Evolutionary conservation across 2,888 invertebrate genomes (phyloP), one percentile per base, ranked within the genome.

Genomic region (Keiferia lycopersicella): DNA sequence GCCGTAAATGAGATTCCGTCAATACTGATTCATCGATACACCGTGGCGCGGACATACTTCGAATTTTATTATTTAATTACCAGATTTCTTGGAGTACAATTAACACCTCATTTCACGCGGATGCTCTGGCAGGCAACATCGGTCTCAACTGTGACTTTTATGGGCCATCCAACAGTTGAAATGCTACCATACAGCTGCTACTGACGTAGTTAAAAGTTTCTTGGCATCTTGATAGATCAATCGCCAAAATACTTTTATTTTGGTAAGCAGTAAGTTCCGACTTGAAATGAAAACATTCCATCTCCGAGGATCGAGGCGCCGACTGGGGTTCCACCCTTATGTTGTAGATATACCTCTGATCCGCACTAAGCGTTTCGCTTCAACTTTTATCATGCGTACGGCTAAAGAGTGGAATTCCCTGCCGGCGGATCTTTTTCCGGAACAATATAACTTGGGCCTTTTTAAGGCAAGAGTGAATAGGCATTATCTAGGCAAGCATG

Each of bases 1-100:
- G 39, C 26, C 48, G 69, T 73, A 78, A 75, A 77, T 74, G 67
- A 69, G 69, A 75, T 72, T 65, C 68, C 65, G 61, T 39, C 16
- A 71, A 70, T 73, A 74, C 75, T 80, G 79, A 82, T 77, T 81
- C 80, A 81, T 77, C 75, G 73, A 69, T 74, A 72, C 68, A 65
- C 11, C 16, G 18, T 41, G 70, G 73, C 73, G 68, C 78, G 80
- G 78, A 83, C 80, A 82, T 78, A 64, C 66, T 72, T 78, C 34
- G 68, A 69, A 78, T 81, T 75, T 68, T 73, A 67, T 65, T 64
- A 67, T 67, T 70, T 69, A 73, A 75, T 75, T 71, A 70, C 75
- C 74, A 75, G 74, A 69, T 73, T 70, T 70, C 71, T 69, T 61
- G 58, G 62, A 61, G 64, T 61, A 50, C 53, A 58, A 64, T 64